Conservation (phyloP, 2,113 vertebrate genomes). For the Candoia aspera region DNA sequence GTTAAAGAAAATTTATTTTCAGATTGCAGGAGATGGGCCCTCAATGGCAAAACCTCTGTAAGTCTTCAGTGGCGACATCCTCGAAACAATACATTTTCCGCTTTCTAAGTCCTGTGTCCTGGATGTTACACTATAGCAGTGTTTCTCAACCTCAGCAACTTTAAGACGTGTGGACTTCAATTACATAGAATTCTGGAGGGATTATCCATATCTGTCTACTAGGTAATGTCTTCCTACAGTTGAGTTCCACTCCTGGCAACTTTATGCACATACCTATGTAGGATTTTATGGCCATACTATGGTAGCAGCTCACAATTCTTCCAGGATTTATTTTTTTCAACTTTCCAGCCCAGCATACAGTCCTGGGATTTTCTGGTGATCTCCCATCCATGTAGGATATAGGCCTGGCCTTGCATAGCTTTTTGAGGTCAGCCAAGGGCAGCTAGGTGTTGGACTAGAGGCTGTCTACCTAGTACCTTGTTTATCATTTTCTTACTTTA, state of each 20-base stretch:
- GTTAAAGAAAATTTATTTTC: neutral
- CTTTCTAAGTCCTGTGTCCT: neutral
- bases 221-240: neutral
- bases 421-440: neutral
- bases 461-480: neutral
- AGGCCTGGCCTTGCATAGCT: neutral
- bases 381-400: neutral
- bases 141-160: too few relatives aligned
- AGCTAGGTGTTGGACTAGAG: neutral
- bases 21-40: neutral
- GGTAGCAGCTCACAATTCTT: neutral
- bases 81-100: neutral
- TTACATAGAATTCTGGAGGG: neutral
- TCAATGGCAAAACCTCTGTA: neutral
- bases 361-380: neutral
- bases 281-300: neutral
- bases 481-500: neutral
- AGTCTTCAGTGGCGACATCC: neutral
- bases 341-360: neutral
- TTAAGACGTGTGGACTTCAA: neutral
- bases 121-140: too few relatives aligned
- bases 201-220: neutral
- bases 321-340: neutral
- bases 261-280: neutral
- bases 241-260: neutral